Percentiles rank a stretch among this genome's conserved stretches.
Conservation (phyloP, 2,113 vertebrate genomes). For the Anarrhichthys ocellatus region DNA sequence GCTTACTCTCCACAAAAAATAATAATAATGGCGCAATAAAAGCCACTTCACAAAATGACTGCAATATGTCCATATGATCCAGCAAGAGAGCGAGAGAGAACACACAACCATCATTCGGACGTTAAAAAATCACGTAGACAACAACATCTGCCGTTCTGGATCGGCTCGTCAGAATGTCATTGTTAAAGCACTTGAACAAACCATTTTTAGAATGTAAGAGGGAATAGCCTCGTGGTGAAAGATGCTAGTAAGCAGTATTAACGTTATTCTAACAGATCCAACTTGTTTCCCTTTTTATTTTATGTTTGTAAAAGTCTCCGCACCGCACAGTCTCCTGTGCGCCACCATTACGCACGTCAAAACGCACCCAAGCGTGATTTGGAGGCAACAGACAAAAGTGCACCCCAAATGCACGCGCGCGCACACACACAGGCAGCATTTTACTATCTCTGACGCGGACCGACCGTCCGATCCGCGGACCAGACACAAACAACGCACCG, state of each 20-base stretch:
- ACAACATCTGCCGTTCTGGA: neutral
- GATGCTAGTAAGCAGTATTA: neutral
- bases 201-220: neutral
- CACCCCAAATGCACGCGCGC: neutral
- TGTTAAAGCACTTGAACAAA: neutral
- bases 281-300: neutral
- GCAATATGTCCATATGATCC: neutral
- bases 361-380: neutral
- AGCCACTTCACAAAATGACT: neutral
- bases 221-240: neutral
- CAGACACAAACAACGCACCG: slow-evolving; percentile 46
- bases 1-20: neutral
- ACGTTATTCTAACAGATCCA: too few relatives aligned
- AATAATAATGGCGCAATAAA: neutral
- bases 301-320: neutral
- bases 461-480: neutral
- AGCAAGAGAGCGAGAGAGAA: neutral
- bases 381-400: neutral
- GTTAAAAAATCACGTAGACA: slow-evolving; percentile 14
- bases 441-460: slow-evolving; percentile 26
- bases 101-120: slow-evolving; percentile 1
- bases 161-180: slow-evolving; percentile 8
- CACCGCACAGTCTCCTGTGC: neutral
- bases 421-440: neutral
- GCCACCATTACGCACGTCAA: slow-evolving; percentile 23